A percentile compares a stretch with the other conserved stretches of the same genome.
Conservation (phyloP, 2,113 vertebrate species). For the Ovibos moschatus region DNA sequence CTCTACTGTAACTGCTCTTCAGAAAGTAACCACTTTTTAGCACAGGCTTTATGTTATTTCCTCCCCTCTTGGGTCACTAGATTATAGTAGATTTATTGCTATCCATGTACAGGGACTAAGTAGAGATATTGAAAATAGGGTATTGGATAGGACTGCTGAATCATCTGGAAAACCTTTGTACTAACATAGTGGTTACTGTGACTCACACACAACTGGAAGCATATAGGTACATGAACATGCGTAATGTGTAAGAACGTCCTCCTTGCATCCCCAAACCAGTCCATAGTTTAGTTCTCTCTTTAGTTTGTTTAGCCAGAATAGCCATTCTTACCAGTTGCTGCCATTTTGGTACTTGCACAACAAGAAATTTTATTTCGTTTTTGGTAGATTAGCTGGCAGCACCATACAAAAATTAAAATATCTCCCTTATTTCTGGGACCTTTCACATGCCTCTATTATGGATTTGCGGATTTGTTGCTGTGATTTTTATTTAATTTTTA, state of each 20-base stretch:
- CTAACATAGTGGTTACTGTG: not conserved
- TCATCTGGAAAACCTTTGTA: not conserved
- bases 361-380: not conserved
- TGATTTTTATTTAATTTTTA: slow-evolving; percentile 34
- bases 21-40: not conserved
- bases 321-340: not conserved
- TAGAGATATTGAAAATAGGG: not conserved
- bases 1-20: not conserved
- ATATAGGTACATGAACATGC: not conserved
- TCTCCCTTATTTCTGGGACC: not conserved
- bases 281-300: not conserved
- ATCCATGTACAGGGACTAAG: not conserved
- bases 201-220: not conserved
- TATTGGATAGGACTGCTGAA: not conserved
- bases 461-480: slow-evolving; percentile 44
- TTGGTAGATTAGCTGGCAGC: not conserved
- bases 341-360: not conserved
- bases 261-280: not conserved
- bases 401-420: slow-evolving; percentile 25
- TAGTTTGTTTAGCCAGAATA: not conserved
- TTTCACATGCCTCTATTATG: not conserved
- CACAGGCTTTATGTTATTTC: not conserved
- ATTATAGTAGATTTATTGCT: not conserved
- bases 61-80: not conserved
- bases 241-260: not conserved